Percentiles rank a stretch among this genome's conserved stretches.
phyloP scores from a whole-genome alignment of 2,797 vertebrate species.

The Xyrichtys novacula region DNA sequence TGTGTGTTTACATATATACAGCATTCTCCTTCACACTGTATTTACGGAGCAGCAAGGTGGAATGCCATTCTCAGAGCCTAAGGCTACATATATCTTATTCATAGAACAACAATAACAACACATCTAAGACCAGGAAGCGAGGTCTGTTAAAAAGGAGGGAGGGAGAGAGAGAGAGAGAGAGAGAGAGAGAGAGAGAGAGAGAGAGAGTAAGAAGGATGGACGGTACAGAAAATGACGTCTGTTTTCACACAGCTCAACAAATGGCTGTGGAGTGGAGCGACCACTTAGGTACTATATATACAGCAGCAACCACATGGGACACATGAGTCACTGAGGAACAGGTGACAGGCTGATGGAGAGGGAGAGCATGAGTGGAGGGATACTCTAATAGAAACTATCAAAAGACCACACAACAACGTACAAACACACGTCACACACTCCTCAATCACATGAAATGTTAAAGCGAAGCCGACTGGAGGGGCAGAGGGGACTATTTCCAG shows the following conservation, averaged over 20 bases:
- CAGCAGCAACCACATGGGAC: slow-evolving; percentile 37
- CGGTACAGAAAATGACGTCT: slow-evolving; percentile 7
- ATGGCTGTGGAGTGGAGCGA: slow-evolving; percentile 41
- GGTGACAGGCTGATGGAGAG: slow-evolving; percentile 47
- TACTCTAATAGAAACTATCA: not conserved
- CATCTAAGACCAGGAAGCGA: slow-evolving; percentile 46
- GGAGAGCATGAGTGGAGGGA: slow-evolving; percentile 1
- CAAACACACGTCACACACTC: not conserved
- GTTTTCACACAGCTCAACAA: slow-evolving; percentile 40
- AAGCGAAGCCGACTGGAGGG: slow-evolving; percentile 15
- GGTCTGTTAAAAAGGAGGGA: slow-evolving; percentile 10
- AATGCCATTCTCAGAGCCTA: slow-evolving; percentile 49
- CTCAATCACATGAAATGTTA: slow-evolving; percentile 4
- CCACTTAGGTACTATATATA: slow-evolving; percentile 44
- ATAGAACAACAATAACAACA: slow-evolving; percentile 70
- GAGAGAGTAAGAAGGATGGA: not conserved
- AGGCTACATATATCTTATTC: slow-evolving; percentile 68
- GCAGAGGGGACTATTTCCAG: not conserved
- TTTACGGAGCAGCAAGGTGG: slow-evolving; percentile 61
- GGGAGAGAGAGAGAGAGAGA: not conserved
- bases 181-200: not conserved
- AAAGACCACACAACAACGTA: not conserved
- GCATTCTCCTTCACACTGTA: slow-evolving; percentile 28
- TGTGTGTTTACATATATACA: slow-evolving; percentile 6
- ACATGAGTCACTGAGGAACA: slow-evolving; percentile 51